Evolutionary conservation across 1,140 invertebrate species (phyloP), one percentile per base, ranked within the genome.

Genomic region (Cydia pomonella): DNA sequence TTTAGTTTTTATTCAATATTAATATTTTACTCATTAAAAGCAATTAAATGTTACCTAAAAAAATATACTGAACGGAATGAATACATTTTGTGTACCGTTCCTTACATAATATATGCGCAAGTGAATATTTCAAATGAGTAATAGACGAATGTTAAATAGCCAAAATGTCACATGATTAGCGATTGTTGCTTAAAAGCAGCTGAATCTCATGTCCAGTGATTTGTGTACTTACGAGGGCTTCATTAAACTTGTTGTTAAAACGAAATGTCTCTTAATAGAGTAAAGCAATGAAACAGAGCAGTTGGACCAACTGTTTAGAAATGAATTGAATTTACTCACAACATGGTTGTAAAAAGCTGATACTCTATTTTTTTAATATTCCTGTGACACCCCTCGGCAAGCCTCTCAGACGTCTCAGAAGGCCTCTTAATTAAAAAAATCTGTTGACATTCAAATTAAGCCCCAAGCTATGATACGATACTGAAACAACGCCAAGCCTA

Each of bases 361-460:
- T 53, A 7, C 6, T 53, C 50, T 53, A n/a, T 53, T 53, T 47
- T 53, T 53, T 53, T 18, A n/a, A n/a, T n/a, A 21, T 18, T 53
- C 50, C 50, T 9, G 4, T 6, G 50, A 18, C 50, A n/a, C 16
- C 63, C 63, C n/a, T 6, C 27, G n/a, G 18, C 13, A 10, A 41
- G 6, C 13, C 27, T 29, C n/a, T 18, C 1, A 27, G 1, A 33
- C n/a, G n/a, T 33, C 64, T 33, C 64, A 33, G 9, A 18, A 38
- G 23, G n/a, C 13, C 29, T 69, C 29, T 69, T 69, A 69, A 69
- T 69, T 69, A 63, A 69, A 69, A n/a, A 69, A 69, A 41, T 66
- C n/a, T 33, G n/a, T 69, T 69, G 33, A 69, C 33, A 69, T 29
- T 33, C 12, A 69, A 21, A 23, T 59, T 59, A 59, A 59, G 53